These are phyloP conservation scores for Carcharodon carcharias DNA, from an alignment of 2,797 vertebrate species.

Conservation along the genomic window DNA sequence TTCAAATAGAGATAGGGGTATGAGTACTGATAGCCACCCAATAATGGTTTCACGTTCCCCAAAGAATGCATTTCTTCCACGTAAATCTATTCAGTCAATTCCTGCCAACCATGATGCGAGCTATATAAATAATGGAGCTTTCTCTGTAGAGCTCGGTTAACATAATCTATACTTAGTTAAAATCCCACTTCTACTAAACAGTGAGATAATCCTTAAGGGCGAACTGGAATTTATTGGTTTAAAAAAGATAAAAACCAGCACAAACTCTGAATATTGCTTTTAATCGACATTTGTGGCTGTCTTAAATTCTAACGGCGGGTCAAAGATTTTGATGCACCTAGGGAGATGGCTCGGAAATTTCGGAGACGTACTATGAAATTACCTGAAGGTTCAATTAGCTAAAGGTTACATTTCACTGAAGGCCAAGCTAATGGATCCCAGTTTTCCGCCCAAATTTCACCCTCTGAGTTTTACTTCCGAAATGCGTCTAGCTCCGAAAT, in stretches of 20 bases:
- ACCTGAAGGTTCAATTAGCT: background rate
- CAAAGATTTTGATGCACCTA: background rate
- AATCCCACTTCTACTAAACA: background rate
- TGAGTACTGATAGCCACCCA: background rate
- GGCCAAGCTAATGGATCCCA: background rate
- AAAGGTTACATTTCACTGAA: background rate
- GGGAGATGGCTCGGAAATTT: background rate
- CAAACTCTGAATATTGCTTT: background rate
- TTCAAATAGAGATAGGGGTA: background rate
- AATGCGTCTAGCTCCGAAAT: background rate
- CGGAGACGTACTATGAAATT: background rate
- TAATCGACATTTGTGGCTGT: background rate
- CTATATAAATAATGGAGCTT: background rate
- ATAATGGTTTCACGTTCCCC: background rate
- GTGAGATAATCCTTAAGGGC: background rate
- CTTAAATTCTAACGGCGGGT: background rate
- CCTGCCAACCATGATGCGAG: background rate
- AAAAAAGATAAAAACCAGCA: background rate
- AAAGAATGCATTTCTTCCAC: background rate
- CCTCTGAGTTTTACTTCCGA: background rate
- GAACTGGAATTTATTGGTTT: background rate
- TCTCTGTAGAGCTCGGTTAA: background rate
- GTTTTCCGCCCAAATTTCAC: background rate
- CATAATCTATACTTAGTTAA: background rate
- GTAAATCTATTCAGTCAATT: background rate